Percentiles rank a stretch among this genome's conserved stretches.
phyloP scores from a whole-genome alignment of 1,140 invertebrate genomes.

The Hypsibius dujardini region DNA sequence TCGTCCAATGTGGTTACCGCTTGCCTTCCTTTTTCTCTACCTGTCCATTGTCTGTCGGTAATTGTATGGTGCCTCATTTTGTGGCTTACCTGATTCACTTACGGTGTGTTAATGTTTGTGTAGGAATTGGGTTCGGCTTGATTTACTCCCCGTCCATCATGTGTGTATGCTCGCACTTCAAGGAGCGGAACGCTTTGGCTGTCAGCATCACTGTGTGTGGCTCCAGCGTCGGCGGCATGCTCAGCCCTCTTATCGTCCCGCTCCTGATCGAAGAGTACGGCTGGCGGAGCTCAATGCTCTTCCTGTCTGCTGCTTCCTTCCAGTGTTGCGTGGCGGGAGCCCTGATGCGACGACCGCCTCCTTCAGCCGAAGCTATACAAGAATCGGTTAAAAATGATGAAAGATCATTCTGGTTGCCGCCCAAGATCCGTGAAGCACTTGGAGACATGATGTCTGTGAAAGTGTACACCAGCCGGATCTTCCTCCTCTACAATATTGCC shows the following conservation, averaged over 20 bases:
- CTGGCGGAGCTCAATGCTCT: slow-evolving; percentile 77
- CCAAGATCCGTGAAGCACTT: neutral
- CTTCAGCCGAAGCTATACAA: too few relatives aligned
- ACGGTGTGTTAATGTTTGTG: slow-evolving; percentile 25
- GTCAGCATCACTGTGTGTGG: slow-evolving; percentile 94
- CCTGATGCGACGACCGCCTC: neutral
- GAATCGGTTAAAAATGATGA: too few relatives aligned
- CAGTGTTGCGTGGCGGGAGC: neutral
- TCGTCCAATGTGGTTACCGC: too few relatives aligned
- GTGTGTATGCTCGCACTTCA: slow-evolving; percentile 94
- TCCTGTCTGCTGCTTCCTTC: slow-evolving; percentile 74
- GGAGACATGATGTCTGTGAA: neutral
- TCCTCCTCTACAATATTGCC: neutral
- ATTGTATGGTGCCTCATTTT: too few relatives aligned
- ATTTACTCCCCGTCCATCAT: slow-evolving; percentile 95
- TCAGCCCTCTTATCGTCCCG: slow-evolving; percentile 71
- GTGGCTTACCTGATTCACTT: too few relatives aligned
- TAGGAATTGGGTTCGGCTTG: slow-evolving; percentile 83
- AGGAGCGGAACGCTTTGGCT: slow-evolving; percentile 83
- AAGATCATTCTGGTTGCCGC: neutral
- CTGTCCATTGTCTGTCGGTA: too few relatives aligned
- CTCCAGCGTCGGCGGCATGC: slow-evolving; percentile 77
- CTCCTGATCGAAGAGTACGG: slow-evolving; percentile 53
- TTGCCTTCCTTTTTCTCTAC: too few relatives aligned
- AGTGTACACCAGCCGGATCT: neutral